These are phyloP conservation scores for Emydocephalus ijimae DNA, from an alignment of 2,113 vertebrate genomes.

Conservation along the genomic window DNA sequence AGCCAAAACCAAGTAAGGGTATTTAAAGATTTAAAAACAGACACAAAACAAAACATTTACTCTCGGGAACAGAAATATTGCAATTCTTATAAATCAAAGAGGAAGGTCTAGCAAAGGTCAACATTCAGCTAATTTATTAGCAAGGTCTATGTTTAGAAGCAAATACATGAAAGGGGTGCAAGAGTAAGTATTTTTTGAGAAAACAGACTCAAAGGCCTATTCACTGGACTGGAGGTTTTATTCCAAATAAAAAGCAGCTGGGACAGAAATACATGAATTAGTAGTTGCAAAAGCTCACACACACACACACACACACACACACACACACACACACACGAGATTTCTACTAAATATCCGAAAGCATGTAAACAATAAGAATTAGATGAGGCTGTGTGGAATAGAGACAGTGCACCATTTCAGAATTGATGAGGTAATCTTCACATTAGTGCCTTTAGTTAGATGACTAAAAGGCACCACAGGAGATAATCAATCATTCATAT, in stretches of 20 bases:
- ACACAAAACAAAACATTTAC: conserved; percentile 30
- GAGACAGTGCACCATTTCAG: not conserved
- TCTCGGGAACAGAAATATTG: conserved; percentile 37
- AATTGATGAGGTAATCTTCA: not conserved
- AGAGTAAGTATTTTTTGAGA: conserved; percentile 38
- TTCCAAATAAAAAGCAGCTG: conserved; percentile 34
- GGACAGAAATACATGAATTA: conserved; percentile 37
- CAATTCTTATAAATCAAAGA: conserved; percentile 53
- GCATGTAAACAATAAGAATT: conserved; percentile 33
- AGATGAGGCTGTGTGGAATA: conserved; percentile 21
- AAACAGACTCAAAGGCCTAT: conserved; percentile 36
- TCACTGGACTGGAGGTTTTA: conserved; percentile 3
- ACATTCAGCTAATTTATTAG: conserved; percentile 48
- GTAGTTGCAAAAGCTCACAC: not conserved
- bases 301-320: not conserved
- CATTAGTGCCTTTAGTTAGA: conserved; percentile 10
- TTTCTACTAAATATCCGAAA: not conserved
- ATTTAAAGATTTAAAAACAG: conserved; percentile 40
- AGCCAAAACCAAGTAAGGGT: conserved; percentile 44
- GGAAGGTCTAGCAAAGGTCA: conserved; percentile 50
- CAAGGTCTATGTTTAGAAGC: conserved; percentile 35
- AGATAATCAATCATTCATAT: conserved; percentile 1
- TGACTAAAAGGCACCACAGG: not conserved
- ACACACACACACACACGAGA: not conserved
- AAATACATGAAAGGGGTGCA: conserved; percentile 29